A percentile compares a stretch with the other conserved stretches of the same genome.
Conservation (phyloP, 2,888 invertebrate species). For the Temnothorax ravouxi region DNA sequence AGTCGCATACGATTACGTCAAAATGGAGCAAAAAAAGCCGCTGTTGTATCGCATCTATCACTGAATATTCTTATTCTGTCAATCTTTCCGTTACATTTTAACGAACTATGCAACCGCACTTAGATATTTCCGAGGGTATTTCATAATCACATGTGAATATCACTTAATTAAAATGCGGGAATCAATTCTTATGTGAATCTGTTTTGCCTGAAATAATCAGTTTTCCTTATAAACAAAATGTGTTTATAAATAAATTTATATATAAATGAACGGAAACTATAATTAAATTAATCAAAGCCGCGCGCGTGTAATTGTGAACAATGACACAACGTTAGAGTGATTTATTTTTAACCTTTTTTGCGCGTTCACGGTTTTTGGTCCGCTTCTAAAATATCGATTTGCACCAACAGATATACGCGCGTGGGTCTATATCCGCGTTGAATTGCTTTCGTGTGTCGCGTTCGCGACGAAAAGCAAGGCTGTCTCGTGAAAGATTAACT, state of each 20-base stretch:
- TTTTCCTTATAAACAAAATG: neutral
- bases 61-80: neutral
- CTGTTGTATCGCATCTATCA: neutral
- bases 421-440: slow-evolving; percentile 17
- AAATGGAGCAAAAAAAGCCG: slow-evolving; percentile 33
- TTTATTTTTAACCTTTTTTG: neutral
- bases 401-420: neutral
- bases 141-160: slow-evolving; percentile 7
- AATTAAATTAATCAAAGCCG: neutral
- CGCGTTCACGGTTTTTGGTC: neutral
- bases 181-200: neutral
- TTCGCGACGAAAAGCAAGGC: slow-evolving; percentile 13
- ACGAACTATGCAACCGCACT: neutral
- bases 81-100: neutral
- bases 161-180: neutral
- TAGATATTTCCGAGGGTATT: too few relatives aligned
- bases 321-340: neutral
- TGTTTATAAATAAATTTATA: neutral
- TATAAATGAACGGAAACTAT: slow-evolving; percentile 1
- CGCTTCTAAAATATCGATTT: slow-evolving; percentile 36
- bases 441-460: slow-evolving; percentile 2
- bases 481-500: slow-evolving; percentile 34
- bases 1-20: slow-evolving; percentile 30
- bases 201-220: neutral
- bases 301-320: neutral